Percentiles rank a stretch among this genome's conserved stretches.
phyloP scores from a whole-genome alignment of 2,888 invertebrate species.

The Netelia virgata region DNA sequence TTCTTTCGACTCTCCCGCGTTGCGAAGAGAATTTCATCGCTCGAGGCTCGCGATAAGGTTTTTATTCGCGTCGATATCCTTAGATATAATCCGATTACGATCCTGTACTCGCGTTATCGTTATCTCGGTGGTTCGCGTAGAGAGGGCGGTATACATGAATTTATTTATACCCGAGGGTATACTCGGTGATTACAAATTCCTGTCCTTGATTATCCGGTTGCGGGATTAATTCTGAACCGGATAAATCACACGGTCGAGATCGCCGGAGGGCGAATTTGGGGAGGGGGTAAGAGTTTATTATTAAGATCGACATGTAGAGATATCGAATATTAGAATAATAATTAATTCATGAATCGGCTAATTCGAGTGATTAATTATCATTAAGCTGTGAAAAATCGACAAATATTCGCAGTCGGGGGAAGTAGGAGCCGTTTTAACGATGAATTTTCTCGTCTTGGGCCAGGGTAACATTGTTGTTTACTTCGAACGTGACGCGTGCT shows the following conservation, averaged over 20 bases:
- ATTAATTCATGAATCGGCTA: too few relatives aligned
- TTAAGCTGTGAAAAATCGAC: too few relatives aligned
- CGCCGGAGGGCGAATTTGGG: neutral
- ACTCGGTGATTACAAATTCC: slow-evolving; percentile 31
- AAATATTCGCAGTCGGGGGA: too few relatives aligned
- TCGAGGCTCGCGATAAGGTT: slow-evolving; percentile 13
- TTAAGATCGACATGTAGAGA: too few relatives aligned
- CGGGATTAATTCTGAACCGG: slow-evolving; percentile 10
- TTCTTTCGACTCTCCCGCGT: too few relatives aligned
- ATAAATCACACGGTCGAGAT: slow-evolving; percentile 1
- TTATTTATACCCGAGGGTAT: slow-evolving; percentile 16
- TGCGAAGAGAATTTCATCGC: slow-evolving; percentile 45
- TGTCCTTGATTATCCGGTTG: slow-evolving; percentile 16
- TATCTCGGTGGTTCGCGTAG: slow-evolving; percentile 4
- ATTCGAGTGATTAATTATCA: too few relatives aligned
- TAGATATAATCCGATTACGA: slow-evolving; percentile 53
- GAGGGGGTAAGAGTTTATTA: too few relatives aligned
- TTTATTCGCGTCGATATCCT: slow-evolving; percentile 11
- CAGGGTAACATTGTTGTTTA: neutral
- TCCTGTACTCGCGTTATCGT: slow-evolving; percentile 40
- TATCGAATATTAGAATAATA: too few relatives aligned
- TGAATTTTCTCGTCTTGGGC: too few relatives aligned
- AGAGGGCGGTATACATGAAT: slow-evolving; percentile 10
- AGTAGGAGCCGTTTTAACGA: too few relatives aligned
- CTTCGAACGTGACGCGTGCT: neutral